Conservation (phyloP, 2,888 invertebrate genomes). For the Callimorpha dominula region DNA sequence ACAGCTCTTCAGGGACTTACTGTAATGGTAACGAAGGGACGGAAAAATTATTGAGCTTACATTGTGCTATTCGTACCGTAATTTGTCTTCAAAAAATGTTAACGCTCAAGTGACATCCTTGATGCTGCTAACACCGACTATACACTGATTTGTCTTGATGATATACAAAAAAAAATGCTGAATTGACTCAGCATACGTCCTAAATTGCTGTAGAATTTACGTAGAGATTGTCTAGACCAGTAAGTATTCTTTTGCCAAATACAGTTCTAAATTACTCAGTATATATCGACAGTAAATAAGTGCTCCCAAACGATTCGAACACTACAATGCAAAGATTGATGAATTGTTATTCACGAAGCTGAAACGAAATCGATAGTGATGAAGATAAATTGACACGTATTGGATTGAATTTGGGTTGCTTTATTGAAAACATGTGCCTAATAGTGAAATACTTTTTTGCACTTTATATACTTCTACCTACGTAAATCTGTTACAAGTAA, state of each 20-base stretch:
- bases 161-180: not conserved
- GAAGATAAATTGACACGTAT: conserved; percentile 26
- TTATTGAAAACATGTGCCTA: conserved; percentile 5
- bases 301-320: conserved; percentile 20
- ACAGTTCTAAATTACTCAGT: conserved; percentile 5
- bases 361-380: conserved; percentile 33
- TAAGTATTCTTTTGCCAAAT: conserved; percentile 17
- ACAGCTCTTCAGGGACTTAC: not conserved
- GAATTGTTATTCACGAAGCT: conserved; percentile 39
- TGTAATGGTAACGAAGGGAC: not conserved
- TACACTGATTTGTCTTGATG: not conserved
- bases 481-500: too few species aligned
- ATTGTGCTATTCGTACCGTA: not conserved
- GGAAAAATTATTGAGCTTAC: not conserved
- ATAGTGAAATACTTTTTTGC: conserved; percentile 3
- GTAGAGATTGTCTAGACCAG: not conserved
- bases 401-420: not conserved
- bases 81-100: not conserved
- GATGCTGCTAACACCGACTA: not conserved
- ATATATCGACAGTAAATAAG: conserved; percentile 16
- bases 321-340: conserved; percentile 37
- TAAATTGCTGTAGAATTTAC: not conserved
- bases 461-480: conserved; percentile 2
- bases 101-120: not conserved
- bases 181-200: not conserved